phyloP scores from a whole-genome alignment of 2,797 vertebrate species.

The Ptychadena robeensis region DNA sequence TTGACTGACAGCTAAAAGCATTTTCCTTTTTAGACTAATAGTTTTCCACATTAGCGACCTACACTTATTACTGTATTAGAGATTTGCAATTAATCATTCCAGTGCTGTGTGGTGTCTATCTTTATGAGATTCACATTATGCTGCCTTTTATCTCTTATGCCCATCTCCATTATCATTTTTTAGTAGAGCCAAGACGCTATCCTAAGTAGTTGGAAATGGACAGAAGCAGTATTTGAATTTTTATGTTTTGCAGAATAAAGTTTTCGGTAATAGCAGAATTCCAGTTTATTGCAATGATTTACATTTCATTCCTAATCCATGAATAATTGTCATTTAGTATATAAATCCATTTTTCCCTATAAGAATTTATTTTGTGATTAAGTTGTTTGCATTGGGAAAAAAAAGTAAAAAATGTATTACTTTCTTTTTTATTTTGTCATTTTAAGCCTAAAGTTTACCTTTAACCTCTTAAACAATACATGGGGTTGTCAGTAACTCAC shows the following conservation, averaged over 20 bases:
- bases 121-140: slow-evolving; percentile 2
- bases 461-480: too few species aligned
- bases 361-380: too few species aligned
- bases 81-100: slow-evolving; percentile 7
- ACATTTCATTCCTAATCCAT: not conserved
- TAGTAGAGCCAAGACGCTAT: not conserved
- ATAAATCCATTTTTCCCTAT: not conserved
- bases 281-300: not conserved
- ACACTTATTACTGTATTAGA: slow-evolving; percentile 21
- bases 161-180: not conserved
- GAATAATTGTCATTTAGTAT: not conserved
- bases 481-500: too few species aligned
- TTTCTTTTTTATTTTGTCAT: too few species aligned
- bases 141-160: not conserved
- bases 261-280: too few species aligned
- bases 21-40: slow-evolving; percentile 16
- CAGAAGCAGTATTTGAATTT: not conserved
- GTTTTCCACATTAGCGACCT: slow-evolving; percentile 9
- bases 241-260: not conserved
- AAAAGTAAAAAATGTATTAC: too few species aligned
- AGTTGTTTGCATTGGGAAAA: too few species aligned
- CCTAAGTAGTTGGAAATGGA: not conserved
- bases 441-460: too few species aligned
- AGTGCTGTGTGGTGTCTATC: slow-evolving; percentile 5
- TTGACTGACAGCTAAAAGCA: slow-evolving; percentile 19